A percentile compares a stretch with the other conserved stretches of the same genome.
These are phyloP conservation scores for Dicrostonyx torquatus DNA, from an alignment of 2,797 vertebrate species.

Conservation along the genomic window DNA sequence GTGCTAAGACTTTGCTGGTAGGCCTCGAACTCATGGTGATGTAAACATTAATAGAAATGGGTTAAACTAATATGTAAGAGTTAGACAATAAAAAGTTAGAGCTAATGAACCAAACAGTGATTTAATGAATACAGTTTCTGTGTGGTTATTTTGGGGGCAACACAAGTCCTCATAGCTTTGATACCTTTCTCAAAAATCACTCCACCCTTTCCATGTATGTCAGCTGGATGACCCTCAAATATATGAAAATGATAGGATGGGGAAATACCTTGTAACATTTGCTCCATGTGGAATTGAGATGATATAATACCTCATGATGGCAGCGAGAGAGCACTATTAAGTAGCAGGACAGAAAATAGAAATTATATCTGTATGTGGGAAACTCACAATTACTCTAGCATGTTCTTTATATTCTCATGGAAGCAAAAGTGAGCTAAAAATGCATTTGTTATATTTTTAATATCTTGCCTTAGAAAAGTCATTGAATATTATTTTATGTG, in stretches of 20 bases:
- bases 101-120: too few species aligned
- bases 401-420: not conserved
- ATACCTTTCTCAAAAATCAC: not conserved
- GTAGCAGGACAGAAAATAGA: not conserved
- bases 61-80: too few species aligned
- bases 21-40: too few species aligned
- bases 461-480: not conserved
- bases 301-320: fast-evolving
- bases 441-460: not conserved
- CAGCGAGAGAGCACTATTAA: not conserved
- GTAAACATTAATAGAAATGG: too few species aligned
- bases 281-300: not conserved
- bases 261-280: not conserved
- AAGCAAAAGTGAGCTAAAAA: not conserved
- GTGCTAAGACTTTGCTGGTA: too few species aligned
- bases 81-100: too few species aligned
- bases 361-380: not conserved
- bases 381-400: not conserved
- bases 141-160: too few species aligned
- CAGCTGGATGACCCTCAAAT: not conserved
- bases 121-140: too few species aligned
- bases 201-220: not conserved
- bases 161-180: not conserved
- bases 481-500: not conserved
- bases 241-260: not conserved